A percentile compares a stretch with the other conserved stretches of the same genome.
phyloP scores from a whole-genome alignment of 2,113 vertebrate species.

The Hemichromis elongatus region DNA sequence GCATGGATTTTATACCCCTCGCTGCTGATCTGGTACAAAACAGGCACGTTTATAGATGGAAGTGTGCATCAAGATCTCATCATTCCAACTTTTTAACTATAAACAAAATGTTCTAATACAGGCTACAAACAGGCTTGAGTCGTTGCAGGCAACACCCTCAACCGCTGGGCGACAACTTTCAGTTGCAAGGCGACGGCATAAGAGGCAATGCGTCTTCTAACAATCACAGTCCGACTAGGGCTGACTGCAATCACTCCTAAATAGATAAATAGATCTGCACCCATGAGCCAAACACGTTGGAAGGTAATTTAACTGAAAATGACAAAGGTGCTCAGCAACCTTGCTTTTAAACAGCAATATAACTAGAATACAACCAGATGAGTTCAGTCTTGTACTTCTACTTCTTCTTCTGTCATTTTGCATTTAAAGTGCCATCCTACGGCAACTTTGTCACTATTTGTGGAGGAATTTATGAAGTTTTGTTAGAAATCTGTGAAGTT shows the following conservation, averaged over 20 bases:
- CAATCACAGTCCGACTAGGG: neutral
- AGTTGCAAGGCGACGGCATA: neutral
- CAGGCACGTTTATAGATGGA: neutral
- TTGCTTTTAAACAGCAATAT: neutral
- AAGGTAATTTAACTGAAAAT: neutral
- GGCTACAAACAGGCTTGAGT: neutral
- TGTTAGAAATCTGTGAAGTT: neutral
- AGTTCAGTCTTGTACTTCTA: neutral
- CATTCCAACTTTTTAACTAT: neutral
- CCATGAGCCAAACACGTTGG: neutral
- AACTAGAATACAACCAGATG: neutral
- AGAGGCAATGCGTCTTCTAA: neutral
- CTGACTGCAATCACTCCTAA: rapidly evolving
- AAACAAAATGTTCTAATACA: neutral
- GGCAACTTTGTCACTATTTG: neutral
- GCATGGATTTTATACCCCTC: neutral
- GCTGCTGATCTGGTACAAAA: neutral
- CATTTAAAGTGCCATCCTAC: neutral
- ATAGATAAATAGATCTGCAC: neutral
- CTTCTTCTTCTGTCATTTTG: too few relatives aligned
- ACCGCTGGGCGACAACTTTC: neutral
- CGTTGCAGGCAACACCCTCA: neutral
- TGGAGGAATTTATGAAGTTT: neutral
- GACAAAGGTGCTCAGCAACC: neutral
- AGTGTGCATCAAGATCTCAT: neutral